These are phyloP conservation scores for Apostichopus japonicus DNA, from an alignment of 35 echinoderm and acorn worm genomes.

Conservation along the genomic window DNA sequence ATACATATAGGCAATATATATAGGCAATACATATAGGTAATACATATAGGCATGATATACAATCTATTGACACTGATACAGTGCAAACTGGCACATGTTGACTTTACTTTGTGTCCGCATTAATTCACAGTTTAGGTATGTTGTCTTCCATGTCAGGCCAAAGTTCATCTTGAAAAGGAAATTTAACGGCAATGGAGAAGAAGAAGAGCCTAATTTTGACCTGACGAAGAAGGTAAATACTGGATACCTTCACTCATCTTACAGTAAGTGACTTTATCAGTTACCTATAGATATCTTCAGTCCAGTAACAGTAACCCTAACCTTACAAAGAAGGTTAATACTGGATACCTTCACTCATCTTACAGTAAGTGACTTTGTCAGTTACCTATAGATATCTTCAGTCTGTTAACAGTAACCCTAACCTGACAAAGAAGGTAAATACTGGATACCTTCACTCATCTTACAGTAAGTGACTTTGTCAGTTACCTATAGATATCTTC, in stretches of 20 bases:
- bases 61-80: too few relatives aligned
- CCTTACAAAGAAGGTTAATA: slow-evolving; percentile 76
- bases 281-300: neutral
- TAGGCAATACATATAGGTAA: too few relatives aligned
- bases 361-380: slow-evolving; percentile 59
- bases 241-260: slow-evolving; percentile 88
- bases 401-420: too few relatives aligned
- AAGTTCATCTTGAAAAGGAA: slow-evolving; percentile 71
- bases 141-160: slow-evolving; percentile 75
- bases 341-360: too few relatives aligned
- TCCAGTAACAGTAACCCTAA: neutral
- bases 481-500: neutral
- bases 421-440: slow-evolving; percentile 76
- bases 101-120: too few relatives aligned
- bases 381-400: neutral
- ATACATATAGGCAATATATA: too few relatives aligned
- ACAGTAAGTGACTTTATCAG: slow-evolving; percentile 75
- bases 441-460: too few relatives aligned
- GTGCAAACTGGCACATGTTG: too few relatives aligned
- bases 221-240: slow-evolving; percentile 86
- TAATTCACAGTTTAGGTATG: slow-evolving; percentile 68
- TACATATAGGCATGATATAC: too few relatives aligned
- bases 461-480: slow-evolving; percentile 56
- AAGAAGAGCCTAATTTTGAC: slow-evolving; percentile 92
- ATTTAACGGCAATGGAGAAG: slow-evolving; percentile 80